phyloP scores from a whole-genome alignment of 2,797 vertebrate genomes.

The Taenioides sp. region DNA sequence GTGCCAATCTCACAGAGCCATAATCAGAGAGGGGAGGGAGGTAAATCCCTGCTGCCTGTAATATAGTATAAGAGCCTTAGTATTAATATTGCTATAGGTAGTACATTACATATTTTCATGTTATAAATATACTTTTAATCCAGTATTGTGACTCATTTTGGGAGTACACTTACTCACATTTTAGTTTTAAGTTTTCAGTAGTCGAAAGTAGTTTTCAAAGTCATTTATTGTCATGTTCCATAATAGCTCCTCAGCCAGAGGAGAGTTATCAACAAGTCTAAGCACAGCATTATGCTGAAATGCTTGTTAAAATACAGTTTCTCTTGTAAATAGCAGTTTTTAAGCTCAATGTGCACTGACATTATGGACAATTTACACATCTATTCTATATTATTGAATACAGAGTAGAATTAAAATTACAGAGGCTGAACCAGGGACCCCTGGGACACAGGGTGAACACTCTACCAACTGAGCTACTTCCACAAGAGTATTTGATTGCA shows the following conservation, averaged over 20 bases:
- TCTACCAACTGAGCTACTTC: background rate
- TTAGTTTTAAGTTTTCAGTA: no score
- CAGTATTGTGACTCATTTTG: no score
- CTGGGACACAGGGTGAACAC: background rate
- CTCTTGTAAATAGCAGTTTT: no score
- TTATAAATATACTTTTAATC: no score
- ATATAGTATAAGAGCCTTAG: background rate
- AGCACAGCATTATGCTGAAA: background rate
- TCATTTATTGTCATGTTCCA: no score
- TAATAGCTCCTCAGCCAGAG: no score
- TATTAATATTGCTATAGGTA: no score
- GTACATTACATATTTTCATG: no score
- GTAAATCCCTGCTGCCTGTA: background rate
- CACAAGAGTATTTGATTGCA: background rate
- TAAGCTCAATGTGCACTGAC: background rate
- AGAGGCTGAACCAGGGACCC: background rate
- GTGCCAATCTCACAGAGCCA: conserved; percentile 39
- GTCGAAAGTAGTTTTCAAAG: no score
- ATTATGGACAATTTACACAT: background rate
- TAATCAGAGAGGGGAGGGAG: conserved; percentile 38
- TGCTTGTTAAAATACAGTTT: background rate
- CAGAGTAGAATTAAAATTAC: no score
- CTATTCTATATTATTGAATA: background rate
- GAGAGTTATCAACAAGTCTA: no score
- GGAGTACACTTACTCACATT: no score